Conservation (phyloP, 2,888 invertebrate genomes). For the Apocheima hispidaria region DNA sequence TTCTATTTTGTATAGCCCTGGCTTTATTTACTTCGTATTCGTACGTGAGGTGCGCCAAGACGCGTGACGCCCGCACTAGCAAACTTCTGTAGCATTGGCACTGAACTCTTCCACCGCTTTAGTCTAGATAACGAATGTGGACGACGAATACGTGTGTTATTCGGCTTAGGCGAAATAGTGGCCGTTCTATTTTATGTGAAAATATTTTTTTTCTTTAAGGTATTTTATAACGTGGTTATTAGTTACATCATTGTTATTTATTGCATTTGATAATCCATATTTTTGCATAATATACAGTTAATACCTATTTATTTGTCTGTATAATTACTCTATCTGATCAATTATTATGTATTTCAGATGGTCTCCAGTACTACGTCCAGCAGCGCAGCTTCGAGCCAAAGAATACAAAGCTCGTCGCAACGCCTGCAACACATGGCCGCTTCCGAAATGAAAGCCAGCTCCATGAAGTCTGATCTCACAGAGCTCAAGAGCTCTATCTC, state of each 20-base stretch:
- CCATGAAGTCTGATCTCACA: conserved; percentile 92
- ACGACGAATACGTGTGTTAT: conserved; percentile 56
- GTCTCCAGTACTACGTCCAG: conserved; percentile 87
- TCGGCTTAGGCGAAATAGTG: conserved; percentile 30
- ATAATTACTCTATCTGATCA: conserved; percentile 9
- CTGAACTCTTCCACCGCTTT: conserved; percentile 78
- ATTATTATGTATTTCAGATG: conserved; percentile 65
- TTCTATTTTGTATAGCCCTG: conserved; percentile 77
- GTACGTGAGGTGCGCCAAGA: conserved; percentile 79
- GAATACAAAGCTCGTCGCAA: conserved; percentile 86
- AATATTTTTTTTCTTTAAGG: conserved; percentile 38
- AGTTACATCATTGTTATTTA: conserved; percentile 8
- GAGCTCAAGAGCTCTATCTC: conserved; percentile 94
- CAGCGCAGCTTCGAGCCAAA: conserved; percentile 87
- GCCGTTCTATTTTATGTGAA: conserved; percentile 24
- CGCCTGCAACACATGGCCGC: conserved; percentile 84
- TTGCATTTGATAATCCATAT: not conserved
- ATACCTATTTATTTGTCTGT: not conserved
- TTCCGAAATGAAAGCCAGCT: conserved; percentile 93
- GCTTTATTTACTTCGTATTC: conserved; percentile 74
- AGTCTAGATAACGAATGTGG: conserved; percentile 78
- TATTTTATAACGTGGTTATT: conserved; percentile 25
- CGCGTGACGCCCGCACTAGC: conserved; percentile 76
- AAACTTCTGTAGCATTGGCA: conserved; percentile 79
- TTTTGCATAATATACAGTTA: not conserved